Conservation (phyloP, 2,797 vertebrate species). For the Crenichthys baileyi region DNA sequence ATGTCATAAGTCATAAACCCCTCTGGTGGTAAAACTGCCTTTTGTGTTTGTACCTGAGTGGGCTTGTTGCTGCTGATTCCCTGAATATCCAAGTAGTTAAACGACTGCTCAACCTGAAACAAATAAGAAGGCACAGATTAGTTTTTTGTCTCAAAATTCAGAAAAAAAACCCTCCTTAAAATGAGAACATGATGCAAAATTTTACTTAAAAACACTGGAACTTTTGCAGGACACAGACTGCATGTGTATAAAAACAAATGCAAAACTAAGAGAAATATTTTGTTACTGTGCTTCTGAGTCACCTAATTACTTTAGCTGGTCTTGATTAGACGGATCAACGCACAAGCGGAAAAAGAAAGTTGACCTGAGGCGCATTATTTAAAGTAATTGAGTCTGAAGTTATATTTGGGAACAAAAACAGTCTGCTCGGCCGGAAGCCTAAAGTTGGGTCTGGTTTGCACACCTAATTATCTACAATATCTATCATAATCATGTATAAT, state of each 20-base stretch:
- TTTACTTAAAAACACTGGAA: not conserved
- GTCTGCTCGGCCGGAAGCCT: not conserved
- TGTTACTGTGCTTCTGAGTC: not conserved
- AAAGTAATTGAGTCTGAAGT: not conserved
- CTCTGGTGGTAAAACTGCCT: not conserved
- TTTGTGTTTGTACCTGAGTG: conserved; percentile 69
- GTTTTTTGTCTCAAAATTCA: not conserved
- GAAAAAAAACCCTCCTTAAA: not conserved
- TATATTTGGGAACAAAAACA: not conserved
- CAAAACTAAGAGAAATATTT: not conserved
- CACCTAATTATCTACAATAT: not conserved
- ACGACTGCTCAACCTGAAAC: conserved; percentile 89
- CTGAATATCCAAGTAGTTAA: conserved; percentile 94
- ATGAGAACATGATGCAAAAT: not conserved
- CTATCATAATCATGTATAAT: not conserved
- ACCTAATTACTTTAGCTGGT: not conserved
- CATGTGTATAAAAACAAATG: not conserved
- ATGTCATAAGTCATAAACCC: not conserved
- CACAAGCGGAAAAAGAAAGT: not conserved
- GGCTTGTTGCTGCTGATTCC: conserved; percentile 88
- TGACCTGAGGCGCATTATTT: not conserved
- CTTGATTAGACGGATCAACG: not conserved
- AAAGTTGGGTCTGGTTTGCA: not conserved
- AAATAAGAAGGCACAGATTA: not conserved
- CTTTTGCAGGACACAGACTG: not conserved